Base-by-base conservation (phyloP, 2,113 vertebrate species). In the Natator depressus region DNA sequence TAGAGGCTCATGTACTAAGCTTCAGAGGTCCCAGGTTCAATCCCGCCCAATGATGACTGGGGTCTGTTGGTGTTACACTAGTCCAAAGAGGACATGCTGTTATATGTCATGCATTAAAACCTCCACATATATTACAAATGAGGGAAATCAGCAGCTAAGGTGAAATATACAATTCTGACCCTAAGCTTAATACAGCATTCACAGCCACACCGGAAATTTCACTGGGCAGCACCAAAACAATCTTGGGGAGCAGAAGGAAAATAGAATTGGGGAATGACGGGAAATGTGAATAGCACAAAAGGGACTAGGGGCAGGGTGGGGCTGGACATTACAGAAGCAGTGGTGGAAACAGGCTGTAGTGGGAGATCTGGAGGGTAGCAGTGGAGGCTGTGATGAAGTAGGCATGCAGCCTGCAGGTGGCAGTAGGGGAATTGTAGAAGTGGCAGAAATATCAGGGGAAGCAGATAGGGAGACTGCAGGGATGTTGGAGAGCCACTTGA, bases 401-500 rank as follows among this genome's bases (percentile, higher is more conserved):
- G 47, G 24, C 17, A 55, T 4, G 80, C 53, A 17, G 84, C 91
- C 79, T 89, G 57, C 54, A 42, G 55, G 9, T 8, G 75, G 84
- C 55, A 24, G 13, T 83, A 24, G 53, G n/a, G 82, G 55, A 75
- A 84, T 82, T 53, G 82, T 92, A 93, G n/a, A 54, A 69, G 89
- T 8, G 80, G 82, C 38, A n/a, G 72, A 93, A 80, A 27, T 79
- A 76, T 47, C 75, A 78, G 24, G 42, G 82, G 62, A 92, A 96
- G 86, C 49, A 16, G 0, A 3, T 16, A 16, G 35, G 2, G 51
- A 88, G 35, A 53, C 80, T 94, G 7, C 13, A 17, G 82, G 35
- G 83, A 83, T 84, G 82, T 83, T 76, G 79, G 25, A 79, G 80
- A 93, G 94, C 31, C 93, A 90, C 82, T 35, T 20, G 83, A 86